Base-by-base conservation (phyloP, 2,797 vertebrate genomes). In the Pseudomugil gertrudae region DNA sequence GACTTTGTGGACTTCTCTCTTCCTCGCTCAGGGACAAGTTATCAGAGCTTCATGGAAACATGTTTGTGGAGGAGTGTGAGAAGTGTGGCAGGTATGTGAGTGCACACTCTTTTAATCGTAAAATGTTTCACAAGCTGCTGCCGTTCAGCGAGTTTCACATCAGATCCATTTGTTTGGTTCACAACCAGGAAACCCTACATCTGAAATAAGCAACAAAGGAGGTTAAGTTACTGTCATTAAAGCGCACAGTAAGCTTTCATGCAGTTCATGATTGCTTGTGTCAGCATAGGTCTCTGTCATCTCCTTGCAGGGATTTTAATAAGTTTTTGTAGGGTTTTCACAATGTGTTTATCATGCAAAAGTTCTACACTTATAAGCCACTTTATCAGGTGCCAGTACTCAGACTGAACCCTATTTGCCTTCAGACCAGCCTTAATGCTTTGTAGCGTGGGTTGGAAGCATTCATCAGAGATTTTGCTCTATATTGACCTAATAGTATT, bases 21-120 rank as follows among this genome's bases (percentile, higher is more conserved):
- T 15, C 4, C 79, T 80, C 54, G 53, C 2, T 69, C 52, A 99
- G 97, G 90, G 95, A 99, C 83, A 88, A 94, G 63, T 65, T 99
- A 79, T 96, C 98, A 0, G 98, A 99, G 89, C 95, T 99, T 11
- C 98, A 99, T 0, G 98, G 98, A 69, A 99, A 99, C 93, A 99
- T 99, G 97, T 99, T 99, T 66, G 93, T 98, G 76, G 98, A 99
- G 66, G 96, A 99, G 80, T 99, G 98, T 5, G 90, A 92, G 84
- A 98, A 97, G 80, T 99, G 97, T 29, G 95, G 96, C 91, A 98
- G 93, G 98, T 98, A 93, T 24, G 95, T 95, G 0, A 11, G 5
- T 10, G 23, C 24, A 27, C 66, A 32, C 45, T 66, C 36, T 19
- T 72, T n/a, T n/a, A 63, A 27, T 1, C 27, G 17, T n/a, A 33